Conservation (phyloP, 2,113 vertebrate species). For the Cryptotis parvus region DNA sequence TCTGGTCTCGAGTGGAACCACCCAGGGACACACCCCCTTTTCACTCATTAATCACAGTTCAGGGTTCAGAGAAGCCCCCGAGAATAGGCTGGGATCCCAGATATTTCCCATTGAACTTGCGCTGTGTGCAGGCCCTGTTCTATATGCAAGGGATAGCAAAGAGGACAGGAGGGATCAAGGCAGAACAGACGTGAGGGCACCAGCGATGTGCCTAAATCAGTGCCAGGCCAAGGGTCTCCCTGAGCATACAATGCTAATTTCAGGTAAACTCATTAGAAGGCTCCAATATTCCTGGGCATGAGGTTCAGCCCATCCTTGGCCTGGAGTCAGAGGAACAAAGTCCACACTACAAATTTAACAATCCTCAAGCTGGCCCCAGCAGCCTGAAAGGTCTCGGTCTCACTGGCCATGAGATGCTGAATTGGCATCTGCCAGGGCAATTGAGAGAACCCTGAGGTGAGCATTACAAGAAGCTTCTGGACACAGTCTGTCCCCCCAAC, state of each 20-base stretch:
- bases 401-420: neutral
- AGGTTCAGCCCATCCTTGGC: neutral
- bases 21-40: rapidly evolving
- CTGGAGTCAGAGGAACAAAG: too few relatives aligned
- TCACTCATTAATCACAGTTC: neutral
- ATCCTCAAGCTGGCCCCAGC: neutral
- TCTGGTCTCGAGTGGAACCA: neutral
- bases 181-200: neutral
- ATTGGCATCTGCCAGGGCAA: neutral
- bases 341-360: too few relatives aligned
- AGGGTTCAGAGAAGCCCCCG: neutral
- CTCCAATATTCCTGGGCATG: neutral
- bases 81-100: neutral
- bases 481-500: neutral
- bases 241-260: neutral
- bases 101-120: neutral
- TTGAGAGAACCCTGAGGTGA: rapidly evolving
- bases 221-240: neutral
- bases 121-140: neutral
- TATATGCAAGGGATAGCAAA: neutral
- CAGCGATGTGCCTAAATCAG: too few relatives aligned
- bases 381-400: neutral
- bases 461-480: neutral
- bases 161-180: neutral
- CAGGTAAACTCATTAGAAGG: neutral